Conservation (phyloP, 2,797 vertebrate species). For the Buceros bicornis region DNA sequence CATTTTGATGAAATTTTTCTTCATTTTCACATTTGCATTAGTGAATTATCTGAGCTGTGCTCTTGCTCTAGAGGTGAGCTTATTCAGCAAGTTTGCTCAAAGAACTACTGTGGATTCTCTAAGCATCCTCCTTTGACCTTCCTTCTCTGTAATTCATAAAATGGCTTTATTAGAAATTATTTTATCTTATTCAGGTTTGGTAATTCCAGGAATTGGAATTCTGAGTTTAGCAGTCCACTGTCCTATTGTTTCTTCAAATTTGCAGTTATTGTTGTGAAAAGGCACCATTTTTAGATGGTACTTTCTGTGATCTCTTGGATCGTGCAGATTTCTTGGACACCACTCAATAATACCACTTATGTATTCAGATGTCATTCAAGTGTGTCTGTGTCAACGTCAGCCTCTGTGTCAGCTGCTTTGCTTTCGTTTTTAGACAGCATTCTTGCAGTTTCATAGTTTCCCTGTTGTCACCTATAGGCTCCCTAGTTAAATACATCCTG, state of each 20-base stretch:
- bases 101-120: not conserved
- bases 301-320: not conserved
- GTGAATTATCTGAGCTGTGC: not conserved
- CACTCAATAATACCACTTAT: not conserved
- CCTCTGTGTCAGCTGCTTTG: not conserved
- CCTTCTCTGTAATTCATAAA: not conserved
- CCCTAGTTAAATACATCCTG: not conserved
- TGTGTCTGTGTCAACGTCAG: not conserved
- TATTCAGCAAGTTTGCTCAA: not conserved
- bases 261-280: not conserved
- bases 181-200: not conserved
- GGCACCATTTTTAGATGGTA: not conserved
- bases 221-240: not conserved
- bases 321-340: not conserved
- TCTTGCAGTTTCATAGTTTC: not conserved
- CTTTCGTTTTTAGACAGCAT: not conserved
- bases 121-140: not conserved
- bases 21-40: not conserved
- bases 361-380: not conserved
- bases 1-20: not conserved
- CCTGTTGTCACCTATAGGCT: not conserved
- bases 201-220: not conserved
- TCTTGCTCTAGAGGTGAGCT: not conserved
- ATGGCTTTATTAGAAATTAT: not conserved
- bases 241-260: not conserved